Evolutionary conservation across 2,113 vertebrate genomes (phyloP).

Genomic region (Seriola quinqueradiata): DNA sequence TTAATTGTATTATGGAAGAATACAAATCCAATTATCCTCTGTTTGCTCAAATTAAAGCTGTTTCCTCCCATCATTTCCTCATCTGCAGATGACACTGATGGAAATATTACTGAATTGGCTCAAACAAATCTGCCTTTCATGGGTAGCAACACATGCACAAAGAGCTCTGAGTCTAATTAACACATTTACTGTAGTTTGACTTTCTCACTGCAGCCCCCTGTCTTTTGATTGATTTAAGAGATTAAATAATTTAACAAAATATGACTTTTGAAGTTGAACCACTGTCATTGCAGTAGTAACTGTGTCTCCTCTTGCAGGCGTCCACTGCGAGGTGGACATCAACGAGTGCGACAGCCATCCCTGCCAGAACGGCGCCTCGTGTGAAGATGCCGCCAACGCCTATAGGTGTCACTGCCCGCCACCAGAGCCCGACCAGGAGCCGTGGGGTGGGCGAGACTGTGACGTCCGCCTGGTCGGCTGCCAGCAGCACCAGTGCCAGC

Average conservation of each 20-base stretch:
- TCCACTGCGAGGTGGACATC: constrained; percentile 89
- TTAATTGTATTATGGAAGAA: constrained; percentile 26
- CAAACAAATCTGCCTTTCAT: neutral
- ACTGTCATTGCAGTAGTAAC: neutral
- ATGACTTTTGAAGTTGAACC: neutral
- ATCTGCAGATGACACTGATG: constrained; percentile 26
- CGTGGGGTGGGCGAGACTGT: constrained; percentile 93
- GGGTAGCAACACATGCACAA: neutral
- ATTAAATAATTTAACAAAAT: neutral
- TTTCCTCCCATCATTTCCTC: constrained; percentile 56
- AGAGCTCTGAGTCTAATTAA: constrained; percentile 25
- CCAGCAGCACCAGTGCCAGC: constrained; percentile 86
- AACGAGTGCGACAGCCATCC: constrained; percentile 92
- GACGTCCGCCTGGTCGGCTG: constrained; percentile 89
- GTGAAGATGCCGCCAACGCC: constrained; percentile 87
- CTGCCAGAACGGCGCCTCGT: constrained; percentile 91
- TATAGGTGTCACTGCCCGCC: constrained; percentile 89
- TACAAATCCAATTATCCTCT: constrained; percentile 22
- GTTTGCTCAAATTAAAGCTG: constrained; percentile 2
- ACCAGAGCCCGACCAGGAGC: constrained; percentile 69
- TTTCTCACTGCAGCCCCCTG: neutral
- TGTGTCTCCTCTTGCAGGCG: constrained; percentile 78
- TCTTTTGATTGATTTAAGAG: neutral
- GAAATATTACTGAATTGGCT: neutral
- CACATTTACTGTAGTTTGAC: neutral